Evolutionary conservation across 2,797 vertebrate genomes (phyloP).

Genomic region (Rhodeus uyekii): DNA sequence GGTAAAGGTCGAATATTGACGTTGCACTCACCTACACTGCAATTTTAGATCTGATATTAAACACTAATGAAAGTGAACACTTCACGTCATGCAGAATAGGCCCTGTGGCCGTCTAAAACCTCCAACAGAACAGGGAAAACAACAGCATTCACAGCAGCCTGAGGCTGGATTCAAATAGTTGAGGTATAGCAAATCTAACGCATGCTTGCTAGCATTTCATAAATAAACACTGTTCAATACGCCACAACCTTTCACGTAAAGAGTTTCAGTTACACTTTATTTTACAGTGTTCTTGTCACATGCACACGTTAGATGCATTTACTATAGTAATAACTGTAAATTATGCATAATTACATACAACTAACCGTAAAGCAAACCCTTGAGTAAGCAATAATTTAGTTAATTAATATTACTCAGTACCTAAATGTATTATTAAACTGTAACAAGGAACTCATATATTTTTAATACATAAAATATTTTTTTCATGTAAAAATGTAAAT

Average conservation of each 20-base stretch:
- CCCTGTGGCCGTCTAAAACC: slow-evolving; percentile 40
- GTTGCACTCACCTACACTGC: not conserved
- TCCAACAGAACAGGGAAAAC: slow-evolving; percentile 28
- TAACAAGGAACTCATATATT: not conserved
- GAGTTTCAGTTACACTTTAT: not conserved
- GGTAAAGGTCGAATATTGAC: not conserved
- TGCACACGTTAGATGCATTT: not conserved
- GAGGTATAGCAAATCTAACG: not conserved
- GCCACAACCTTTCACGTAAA: not conserved
- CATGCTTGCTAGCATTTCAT: slow-evolving; percentile 39
- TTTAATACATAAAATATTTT: too few species aligned
- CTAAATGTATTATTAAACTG: not conserved
- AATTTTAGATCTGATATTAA: slow-evolving; percentile 27
- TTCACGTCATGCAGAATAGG: slow-evolving; percentile 29
- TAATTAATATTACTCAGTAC: not conserved
- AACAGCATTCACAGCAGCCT: slow-evolving; percentile 40
- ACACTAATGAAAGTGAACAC: slow-evolving; percentile 38
- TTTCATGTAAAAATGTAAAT: too few species aligned
- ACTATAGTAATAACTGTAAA: not conserved
- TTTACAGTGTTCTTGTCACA: not conserved
- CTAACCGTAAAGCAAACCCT: not conserved
- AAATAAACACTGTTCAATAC: slow-evolving; percentile 18
- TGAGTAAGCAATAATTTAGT: too few species aligned
- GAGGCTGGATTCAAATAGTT: slow-evolving; percentile 19
- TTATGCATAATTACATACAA: not conserved